Base-by-base conservation (phyloP, 2,888 invertebrate genomes). In the Lithophane socia region DNA sequence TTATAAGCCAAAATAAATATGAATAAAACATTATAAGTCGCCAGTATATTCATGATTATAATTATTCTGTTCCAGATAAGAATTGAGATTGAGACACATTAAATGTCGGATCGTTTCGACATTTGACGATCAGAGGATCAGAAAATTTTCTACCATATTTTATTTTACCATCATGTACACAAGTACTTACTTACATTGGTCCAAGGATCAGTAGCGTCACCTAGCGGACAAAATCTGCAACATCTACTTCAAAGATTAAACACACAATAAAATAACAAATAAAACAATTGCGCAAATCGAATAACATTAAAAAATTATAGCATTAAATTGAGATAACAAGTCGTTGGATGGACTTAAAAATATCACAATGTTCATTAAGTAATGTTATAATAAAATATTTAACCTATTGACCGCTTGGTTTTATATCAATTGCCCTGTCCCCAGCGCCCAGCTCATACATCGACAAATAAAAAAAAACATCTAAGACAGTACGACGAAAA, bases 261-360 rank as follows among this genome's bases (percentile, higher is more conserved):
- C 37, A 77, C 76, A 80, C 75, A 79, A 73, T 79, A 73, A 75
- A 84, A 80, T 82, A 89, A 78, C 80, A 85, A 84, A 82, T 75
- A 75, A 87, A 85, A 78, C 67, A 79, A 84, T 70, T 75, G 73
- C 77, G 83, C 63, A 82, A 47, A 58, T 70, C 73, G 76, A 78
- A 76, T 70, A 90, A 88, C 84, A 83, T 83, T 83, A 79, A 86
- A 87, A 81, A 82, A 89, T 80, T 82, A 88, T 85, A 85, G 78
- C 70, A 85, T 83, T 74, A 76, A 85, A 87, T 83, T 87, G 87
- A 90, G 80, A 88, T 86, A 90, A 90, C 88, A 88, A 88, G 80
- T 88, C 91, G 89, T 90, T 92, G 93, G 92, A 93, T 92, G 93
- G 92, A 92, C 84, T 90, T 85, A 58, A 89, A 91, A 88, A 91